Base-by-base conservation (phyloP, 1,140 invertebrate species). In the Sarcophaga peregrina region DNA sequence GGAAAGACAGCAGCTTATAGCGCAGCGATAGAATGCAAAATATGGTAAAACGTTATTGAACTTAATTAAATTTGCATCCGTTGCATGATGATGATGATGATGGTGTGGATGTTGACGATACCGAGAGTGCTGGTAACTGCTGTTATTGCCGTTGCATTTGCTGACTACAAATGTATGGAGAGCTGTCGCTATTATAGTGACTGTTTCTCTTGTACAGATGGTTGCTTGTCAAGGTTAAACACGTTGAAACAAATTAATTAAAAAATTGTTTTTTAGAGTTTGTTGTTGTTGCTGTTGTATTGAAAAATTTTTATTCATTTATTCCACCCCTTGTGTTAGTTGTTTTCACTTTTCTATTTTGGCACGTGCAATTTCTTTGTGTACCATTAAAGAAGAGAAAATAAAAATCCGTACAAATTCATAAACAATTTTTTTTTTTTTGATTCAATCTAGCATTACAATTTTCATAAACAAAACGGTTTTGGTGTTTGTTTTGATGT, bases 171-270 rank as follows among this genome's bases (percentile, higher is more conserved):
- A 4, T 37, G 25, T 4, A 37, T n/a, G n/a, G n/a, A n/a, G 52
- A 58, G 54, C 15, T 58, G 54, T 58, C 25, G 54, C 54, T 58
- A n/a, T n/a, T 68, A n/a, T 7, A 20, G 25, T 37, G 25, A 4
- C 4, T 37, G 62, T 10, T 68, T 68, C 62, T 7, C 5, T 9
- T 20, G 6, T 68, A 58, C 15, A 58, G 62, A 9, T 25, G 20
- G n/a, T 68, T 68, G 62, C 62, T 25, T 10, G 5, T 68, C 62
- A 68, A 68, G 62, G 62, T 68, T 68, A n/a, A 68, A 68, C n/a
- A 68, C 62, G 62, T 68, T 68, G 17, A 78, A 78, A 78, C n/a
- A 78, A 78, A 78, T 78, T 78, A 78, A 78, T 78, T 78, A 78
- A 48, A 50, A 78, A 78, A 68, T 68, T 68, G 62, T 25, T 68